Percentiles rank a stretch among this genome's conserved stretches.
phyloP scores from a whole-genome alignment of 2,888 invertebrate genomes.

The Xiphydria camelus region DNA sequence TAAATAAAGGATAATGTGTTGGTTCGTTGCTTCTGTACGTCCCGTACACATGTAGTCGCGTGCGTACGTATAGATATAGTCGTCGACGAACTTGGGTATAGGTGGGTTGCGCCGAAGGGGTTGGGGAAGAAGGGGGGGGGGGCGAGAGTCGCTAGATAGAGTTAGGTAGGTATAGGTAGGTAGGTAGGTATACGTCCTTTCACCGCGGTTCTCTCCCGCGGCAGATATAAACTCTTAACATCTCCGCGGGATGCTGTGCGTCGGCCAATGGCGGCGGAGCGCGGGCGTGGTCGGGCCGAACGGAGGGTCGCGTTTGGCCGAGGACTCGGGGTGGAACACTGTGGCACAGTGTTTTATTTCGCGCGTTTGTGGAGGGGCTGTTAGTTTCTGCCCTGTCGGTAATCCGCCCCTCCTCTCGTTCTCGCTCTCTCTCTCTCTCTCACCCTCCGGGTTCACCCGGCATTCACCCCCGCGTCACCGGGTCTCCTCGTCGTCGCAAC shows the following conservation, averaged over 20 bases:
- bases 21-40: conserved; percentile 29
- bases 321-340: conserved; percentile 50
- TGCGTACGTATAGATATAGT: conserved; percentile 21
- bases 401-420: conserved; percentile 22
- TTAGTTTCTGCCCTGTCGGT: conserved; percentile 41
- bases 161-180: conserved; percentile 29
- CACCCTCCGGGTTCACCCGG: background rate
- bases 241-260: conserved; percentile 31
- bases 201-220: conserved; percentile 29
- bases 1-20: conserved; percentile 50
- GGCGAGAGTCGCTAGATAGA: background rate
- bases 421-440: conserved; percentile 1
- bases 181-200: conserved; percentile 45
- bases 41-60: conserved; percentile 19
- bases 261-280: conserved; percentile 31
- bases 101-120: too few relatives aligned
- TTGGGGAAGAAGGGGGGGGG: background rate
- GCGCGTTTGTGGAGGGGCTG: conserved; percentile 37
- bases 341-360: conserved; percentile 55
- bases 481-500: too few relatives aligned
- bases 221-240: conserved; percentile 51
- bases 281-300: conserved; percentile 33
- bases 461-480: background rate
- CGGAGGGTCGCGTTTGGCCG: conserved; percentile 39
- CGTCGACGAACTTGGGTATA: background rate